Evolutionary conservation across 2,888 invertebrate genomes (phyloP).

Genomic region (Meandrusa payeni): DNA sequence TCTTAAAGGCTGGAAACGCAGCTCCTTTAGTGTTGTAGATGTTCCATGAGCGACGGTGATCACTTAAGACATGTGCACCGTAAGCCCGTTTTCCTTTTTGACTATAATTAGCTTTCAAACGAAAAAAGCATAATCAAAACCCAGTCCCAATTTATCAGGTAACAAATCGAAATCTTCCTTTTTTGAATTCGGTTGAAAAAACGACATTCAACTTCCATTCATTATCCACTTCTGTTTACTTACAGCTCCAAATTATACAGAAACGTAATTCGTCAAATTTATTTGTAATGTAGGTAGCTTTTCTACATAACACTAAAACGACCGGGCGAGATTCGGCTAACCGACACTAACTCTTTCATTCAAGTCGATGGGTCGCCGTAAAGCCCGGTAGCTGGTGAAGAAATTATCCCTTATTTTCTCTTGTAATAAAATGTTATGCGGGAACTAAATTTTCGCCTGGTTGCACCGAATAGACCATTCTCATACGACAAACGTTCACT

Average conservation of each 20-base stretch:
- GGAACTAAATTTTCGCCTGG: constrained; percentile 11
- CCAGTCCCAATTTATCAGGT: too few relatives aligned
- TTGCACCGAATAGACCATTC: constrained; percentile 5
- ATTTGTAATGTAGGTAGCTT: constrained; percentile 26
- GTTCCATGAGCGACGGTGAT: too few relatives aligned
- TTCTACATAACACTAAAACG: constrained; percentile 10
- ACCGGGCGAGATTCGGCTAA: neutral
- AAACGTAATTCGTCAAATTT: constrained; percentile 22
- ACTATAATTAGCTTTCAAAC: too few relatives aligned
- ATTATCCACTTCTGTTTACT: constrained; percentile 15
- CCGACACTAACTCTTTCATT: neutral
- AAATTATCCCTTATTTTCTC: constrained; percentile 3
- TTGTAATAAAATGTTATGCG: constrained; percentile 15
- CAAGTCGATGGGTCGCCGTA: constrained; percentile 1
- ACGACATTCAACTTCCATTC: too few relatives aligned
- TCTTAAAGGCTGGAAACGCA: too few relatives aligned
- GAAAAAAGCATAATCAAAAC: too few relatives aligned
- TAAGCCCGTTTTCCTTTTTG: too few relatives aligned
- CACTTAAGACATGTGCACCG: too few relatives aligned
- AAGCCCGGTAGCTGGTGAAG: neutral
- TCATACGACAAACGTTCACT: constrained; percentile 10
- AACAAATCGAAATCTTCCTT: too few relatives aligned
- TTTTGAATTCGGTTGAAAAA: too few relatives aligned
- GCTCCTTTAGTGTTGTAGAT: too few relatives aligned
- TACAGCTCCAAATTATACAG: constrained; percentile 21